phyloP scores from a whole-genome alignment of 2,797 vertebrate genomes.

The Peromyscus eremicus region DNA sequence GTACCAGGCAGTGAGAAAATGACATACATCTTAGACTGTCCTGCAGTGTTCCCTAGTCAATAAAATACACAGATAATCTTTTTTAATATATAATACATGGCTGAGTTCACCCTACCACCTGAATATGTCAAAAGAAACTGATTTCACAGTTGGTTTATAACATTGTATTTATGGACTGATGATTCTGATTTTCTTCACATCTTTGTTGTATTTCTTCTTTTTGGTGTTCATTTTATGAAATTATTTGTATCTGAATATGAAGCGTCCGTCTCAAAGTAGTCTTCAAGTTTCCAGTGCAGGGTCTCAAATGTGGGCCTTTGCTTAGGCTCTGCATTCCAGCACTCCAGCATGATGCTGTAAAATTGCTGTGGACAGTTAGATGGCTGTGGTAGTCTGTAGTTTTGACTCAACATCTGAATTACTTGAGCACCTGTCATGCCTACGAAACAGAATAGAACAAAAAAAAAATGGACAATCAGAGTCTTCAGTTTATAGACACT shows the following conservation, averaged over 20 bases:
- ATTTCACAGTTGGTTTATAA: slow-evolving; percentile 47
- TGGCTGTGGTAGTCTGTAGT: slow-evolving; percentile 93
- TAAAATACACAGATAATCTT: slow-evolving; percentile 38
- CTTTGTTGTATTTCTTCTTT: not conserved
- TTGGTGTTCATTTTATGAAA: slow-evolving; percentile 67
- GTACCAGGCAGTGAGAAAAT: slow-evolving; percentile 71
- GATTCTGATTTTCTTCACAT: not conserved
- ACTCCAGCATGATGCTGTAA: slow-evolving; percentile 93
- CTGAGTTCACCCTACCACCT: slow-evolving; percentile 18
- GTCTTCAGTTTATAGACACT: not conserved
- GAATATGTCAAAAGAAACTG: slow-evolving; percentile 16
- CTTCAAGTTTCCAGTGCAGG: slow-evolving; percentile 92
- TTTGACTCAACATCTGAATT: slow-evolving; percentile 89
- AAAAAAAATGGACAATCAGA: slow-evolving; percentile 20
- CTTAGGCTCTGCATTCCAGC: slow-evolving; percentile 90
- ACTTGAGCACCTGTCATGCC: slow-evolving; percentile 92
- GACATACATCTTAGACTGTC: slow-evolving; percentile 46
- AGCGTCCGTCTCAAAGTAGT: slow-evolving; percentile 87
- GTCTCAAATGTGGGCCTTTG: slow-evolving; percentile 93
- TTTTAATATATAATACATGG: not conserved
- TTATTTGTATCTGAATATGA: slow-evolving; percentile 84
- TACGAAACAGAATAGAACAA: slow-evolving; percentile 79
- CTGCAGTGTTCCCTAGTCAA: not conserved
- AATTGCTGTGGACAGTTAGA: slow-evolving; percentile 88
- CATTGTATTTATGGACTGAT: not conserved